Evolutionary conservation across 2,113 vertebrate species (phyloP).

Genomic region (Hypocryptadius cinnamomeus): DNA sequence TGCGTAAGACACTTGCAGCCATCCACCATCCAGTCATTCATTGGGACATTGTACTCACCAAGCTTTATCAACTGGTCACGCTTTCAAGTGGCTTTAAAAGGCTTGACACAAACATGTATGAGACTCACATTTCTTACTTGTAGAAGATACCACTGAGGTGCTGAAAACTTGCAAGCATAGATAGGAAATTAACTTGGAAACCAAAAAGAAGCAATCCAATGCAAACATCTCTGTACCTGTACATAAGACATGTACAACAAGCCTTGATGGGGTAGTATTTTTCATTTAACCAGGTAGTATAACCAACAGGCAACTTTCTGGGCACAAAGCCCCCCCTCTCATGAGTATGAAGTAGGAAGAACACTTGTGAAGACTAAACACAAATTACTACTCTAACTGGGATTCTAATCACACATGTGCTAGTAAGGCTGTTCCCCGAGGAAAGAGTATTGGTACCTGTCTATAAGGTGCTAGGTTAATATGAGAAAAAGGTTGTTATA

Average conservation of each 20-base stretch:
- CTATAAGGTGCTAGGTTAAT: neutral
- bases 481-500: rapidly evolving
- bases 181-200: neutral
- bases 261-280: neutral
- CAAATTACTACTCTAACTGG: neutral
- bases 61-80: neutral
- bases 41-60: neutral
- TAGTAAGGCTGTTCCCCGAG: neutral
- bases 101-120: neutral
- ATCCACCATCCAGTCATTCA: neutral
- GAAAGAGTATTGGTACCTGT: neutral
- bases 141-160: neutral
- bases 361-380: neutral
- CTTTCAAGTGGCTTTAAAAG: neutral
- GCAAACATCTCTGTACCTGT: neutral
- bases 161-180: neutral
- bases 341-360: neutral
- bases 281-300: neutral
- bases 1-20: neutral
- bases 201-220: neutral
- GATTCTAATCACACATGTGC: neutral
- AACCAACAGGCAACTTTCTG: neutral
- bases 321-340: rapidly evolving
- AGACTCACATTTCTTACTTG: neutral
- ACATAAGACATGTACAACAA: neutral